Percentiles rank a stretch among this genome's conserved stretches.
These are phyloP conservation scores for Ophion slaviceki DNA, from an alignment of 2,888 invertebrate genomes.

Conservation along the genomic window DNA sequence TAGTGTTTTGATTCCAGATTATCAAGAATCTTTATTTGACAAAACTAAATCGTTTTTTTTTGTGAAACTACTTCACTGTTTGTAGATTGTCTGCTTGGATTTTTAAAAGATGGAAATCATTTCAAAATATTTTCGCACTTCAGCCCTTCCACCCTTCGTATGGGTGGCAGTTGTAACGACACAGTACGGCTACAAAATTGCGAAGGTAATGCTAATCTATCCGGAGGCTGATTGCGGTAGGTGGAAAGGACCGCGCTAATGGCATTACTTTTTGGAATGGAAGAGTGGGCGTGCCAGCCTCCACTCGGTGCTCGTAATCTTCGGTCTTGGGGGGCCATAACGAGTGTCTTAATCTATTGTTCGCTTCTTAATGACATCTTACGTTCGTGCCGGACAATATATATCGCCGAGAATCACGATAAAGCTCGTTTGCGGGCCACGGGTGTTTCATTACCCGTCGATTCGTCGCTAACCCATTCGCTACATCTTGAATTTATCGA, in stretches of 20 bases:
- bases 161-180: slow-evolving; percentile 11
- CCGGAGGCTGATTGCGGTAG: not conserved
- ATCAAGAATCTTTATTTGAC: too few relatives aligned
- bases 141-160: not conserved
- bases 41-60: too few relatives aligned
- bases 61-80: too few relatives aligned
- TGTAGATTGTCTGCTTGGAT: too few relatives aligned
- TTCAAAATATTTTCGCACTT: not conserved
- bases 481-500: slow-evolving; percentile 22
- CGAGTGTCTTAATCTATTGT: slow-evolving; percentile 43
- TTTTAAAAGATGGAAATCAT: not conserved
- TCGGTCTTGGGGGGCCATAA: slow-evolving; percentile 17
- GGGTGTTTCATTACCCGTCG: slow-evolving; percentile 18
- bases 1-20: too few relatives aligned
- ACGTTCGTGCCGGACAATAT: slow-evolving; percentile 6
- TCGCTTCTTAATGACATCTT: slow-evolving; percentile 21
- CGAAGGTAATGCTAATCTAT: slow-evolving; percentile 38
- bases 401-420: slow-evolving; percentile 20
- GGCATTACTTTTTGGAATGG: slow-evolving; percentile 41
- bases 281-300: slow-evolving; percentile 8
- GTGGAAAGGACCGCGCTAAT: slow-evolving; percentile 26
- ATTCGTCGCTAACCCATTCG: slow-evolving; percentile 29
- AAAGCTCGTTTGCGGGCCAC: not conserved
- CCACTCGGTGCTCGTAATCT: slow-evolving; percentile 31
- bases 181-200: slow-evolving; percentile 5